A percentile compares a stretch with the other conserved stretches of the same genome.
Conservation (phyloP, 2,797 vertebrate species). For the Lutjanus campechanus region DNA sequence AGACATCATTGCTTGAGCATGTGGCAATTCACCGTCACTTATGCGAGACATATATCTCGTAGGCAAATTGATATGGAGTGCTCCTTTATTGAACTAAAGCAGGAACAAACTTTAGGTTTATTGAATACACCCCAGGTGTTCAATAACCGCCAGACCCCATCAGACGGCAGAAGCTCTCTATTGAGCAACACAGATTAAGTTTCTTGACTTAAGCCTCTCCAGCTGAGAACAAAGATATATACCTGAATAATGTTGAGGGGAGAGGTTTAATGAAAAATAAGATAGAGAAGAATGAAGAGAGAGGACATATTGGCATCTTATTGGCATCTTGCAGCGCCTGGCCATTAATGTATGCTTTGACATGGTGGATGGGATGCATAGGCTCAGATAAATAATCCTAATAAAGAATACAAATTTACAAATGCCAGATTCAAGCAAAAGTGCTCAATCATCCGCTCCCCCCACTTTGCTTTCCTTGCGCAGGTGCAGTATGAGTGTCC, state of each 20-base stretch:
- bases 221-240: conserved; percentile 76
- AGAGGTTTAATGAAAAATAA: conserved; percentile 73
- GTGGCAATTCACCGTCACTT: conserved; percentile 59
- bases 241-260: conserved; percentile 62
- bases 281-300: conserved; percentile 63
- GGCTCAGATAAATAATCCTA: conserved; percentile 75
- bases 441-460: conserved; percentile 69
- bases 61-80: conserved; percentile 74
- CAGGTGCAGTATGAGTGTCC: conserved; percentile 38
- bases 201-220: conserved; percentile 72
- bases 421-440: conserved; percentile 72
- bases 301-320: conserved; percentile 63
- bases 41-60: conserved; percentile 58
- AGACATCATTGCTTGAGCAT: conserved; percentile 36
- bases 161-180: conserved; percentile 67
- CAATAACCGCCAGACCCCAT: conserved; percentile 80
- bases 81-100: conserved; percentile 75
- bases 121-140: conserved; percentile 81
- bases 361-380: conserved; percentile 57
- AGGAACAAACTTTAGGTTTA: conserved; percentile 79
- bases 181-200: conserved; percentile 73
- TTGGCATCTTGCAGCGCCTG: conserved; percentile 61
- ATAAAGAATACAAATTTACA: conserved; percentile 71
- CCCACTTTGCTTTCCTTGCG: conserved; percentile 16
- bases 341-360: conserved; percentile 71